Base-by-base conservation (phyloP, 2,797 vertebrate species). In the Helicolenus hilgendorfi region DNA sequence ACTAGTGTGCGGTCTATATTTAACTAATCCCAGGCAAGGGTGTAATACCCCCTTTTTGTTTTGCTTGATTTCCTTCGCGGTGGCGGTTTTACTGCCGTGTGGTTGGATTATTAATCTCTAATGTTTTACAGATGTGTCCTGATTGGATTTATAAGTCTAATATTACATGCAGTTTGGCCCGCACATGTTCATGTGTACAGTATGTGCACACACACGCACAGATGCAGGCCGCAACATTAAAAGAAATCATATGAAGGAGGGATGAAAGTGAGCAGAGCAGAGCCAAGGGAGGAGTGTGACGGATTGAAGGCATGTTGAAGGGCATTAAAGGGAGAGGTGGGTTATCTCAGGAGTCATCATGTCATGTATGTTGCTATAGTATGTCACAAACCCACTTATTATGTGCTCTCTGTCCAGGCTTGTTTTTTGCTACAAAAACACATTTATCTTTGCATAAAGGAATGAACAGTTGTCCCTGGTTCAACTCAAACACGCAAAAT, bases 91-190 rank as follows among this genome's bases (percentile, higher is more conserved):
- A 49, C 59, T 67, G 71, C 29, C 33, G 31, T 74, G 77, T 63
- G 56, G 56, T 85, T 31, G 22, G 53, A 79, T 86, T 82, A 92
- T 77, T 89, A 77, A 84, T 79, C 49, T 77, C 26, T 89, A 84
- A 90, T 87, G 65, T 53, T 1, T 88, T 73, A 58, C 94, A 94
- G 90, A 93, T 93, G 91, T 81, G 24, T 71, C 45, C 38, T 83
- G 85, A 83, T 80, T 70, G 41, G 69, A 86, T 84, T 45, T 84
- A 13, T 22, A 58, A n/a, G 22, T 56, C 31, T 70, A 56, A 58
- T 58, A 55, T 76, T 73, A 71, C 14, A 45, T 20, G 2, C 31
- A 68, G 78, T 55, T 60, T 76, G 71, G 20, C 55, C 11, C 4
- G 7, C 59, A 86, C 13, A 35, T 76, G 75, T 84, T 58, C 13